These are phyloP conservation scores for Meloidogyne hapla DNA, from an alignment of 1,140 invertebrate species.

Conservation along the genomic window DNA sequence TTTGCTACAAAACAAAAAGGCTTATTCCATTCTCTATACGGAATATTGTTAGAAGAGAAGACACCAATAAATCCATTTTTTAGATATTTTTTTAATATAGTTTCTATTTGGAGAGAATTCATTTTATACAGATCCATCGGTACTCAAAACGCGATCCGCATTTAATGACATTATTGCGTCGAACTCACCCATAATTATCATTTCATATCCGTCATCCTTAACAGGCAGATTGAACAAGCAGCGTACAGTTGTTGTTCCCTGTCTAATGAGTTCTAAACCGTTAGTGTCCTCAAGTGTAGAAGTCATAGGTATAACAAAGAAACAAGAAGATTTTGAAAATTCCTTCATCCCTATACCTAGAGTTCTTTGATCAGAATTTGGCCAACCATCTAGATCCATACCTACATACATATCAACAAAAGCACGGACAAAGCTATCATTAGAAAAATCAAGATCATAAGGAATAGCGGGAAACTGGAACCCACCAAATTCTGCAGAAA, in stretches of 20 bases:
- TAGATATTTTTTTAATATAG: constrained; percentile 15
- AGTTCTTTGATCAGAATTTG: no score
- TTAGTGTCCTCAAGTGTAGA: constrained; percentile 23
- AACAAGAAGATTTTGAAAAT: not conserved
- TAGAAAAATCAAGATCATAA: constrained; percentile 26
- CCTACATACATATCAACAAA: constrained; percentile 38
- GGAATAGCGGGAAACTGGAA: constrained; percentile 22
- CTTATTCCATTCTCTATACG: not conserved
- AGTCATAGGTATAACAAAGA: constrained; percentile 35
- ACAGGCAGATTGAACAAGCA: constrained; percentile 8
- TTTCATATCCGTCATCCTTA: not conserved
- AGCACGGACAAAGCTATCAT: constrained; percentile 14
- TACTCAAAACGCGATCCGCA: constrained; percentile 27
- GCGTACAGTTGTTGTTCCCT: constrained; percentile 29
- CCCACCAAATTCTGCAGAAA: constrained; percentile 1
- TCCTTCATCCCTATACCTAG: no score
- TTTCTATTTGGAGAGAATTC: constrained; percentile 18
- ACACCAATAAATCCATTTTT: constrained; percentile 26
- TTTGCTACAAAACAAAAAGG: constrained; percentile 25
- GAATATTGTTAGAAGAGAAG: constrained; percentile 24
- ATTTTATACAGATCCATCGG: constrained; percentile 32
- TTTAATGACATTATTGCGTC: constrained; percentile 35
- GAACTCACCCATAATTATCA: constrained; percentile 37
- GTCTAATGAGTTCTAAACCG: constrained; percentile 33
- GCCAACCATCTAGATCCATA: not conserved